These are phyloP conservation scores for Cavia aperea DNA, from an alignment of 2,113 vertebrate species.

Conservation along the genomic window DNA sequence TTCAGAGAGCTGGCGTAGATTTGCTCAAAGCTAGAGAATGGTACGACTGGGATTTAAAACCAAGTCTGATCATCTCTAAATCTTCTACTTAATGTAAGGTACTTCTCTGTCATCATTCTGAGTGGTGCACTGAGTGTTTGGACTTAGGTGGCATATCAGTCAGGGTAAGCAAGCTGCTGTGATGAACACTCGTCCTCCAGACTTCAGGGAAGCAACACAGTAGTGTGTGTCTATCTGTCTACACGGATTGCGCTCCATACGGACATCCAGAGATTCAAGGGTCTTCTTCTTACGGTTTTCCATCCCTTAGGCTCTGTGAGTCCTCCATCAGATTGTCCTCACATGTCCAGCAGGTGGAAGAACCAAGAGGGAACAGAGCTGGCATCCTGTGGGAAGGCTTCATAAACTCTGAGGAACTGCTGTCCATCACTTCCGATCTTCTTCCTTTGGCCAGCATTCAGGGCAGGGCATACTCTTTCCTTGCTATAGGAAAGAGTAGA, in stretches of 20 bases:
- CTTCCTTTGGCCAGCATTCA: not conserved
- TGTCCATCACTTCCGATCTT: no score
- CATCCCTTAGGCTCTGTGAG: not conserved
- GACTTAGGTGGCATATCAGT: no score
- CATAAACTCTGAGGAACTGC: not conserved
- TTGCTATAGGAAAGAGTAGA: not conserved
- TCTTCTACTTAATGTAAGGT: not conserved
- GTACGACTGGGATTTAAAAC: not conserved
- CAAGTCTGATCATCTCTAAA: not conserved
- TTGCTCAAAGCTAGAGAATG: not conserved
- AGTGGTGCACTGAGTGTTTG: not conserved
- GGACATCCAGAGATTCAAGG: not conserved
- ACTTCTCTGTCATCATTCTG: not conserved
- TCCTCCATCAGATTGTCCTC: not conserved
- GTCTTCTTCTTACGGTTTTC: not conserved
- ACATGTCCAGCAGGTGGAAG: not conserved
- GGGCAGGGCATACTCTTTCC: fast-evolving
- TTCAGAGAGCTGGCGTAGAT: not conserved
- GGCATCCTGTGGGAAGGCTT: fast-evolving
- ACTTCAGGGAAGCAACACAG: not conserved
- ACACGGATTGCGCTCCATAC: not conserved
- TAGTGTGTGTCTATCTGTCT: not conserved
- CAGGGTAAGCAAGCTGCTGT: not conserved
- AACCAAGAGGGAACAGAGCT: not conserved
- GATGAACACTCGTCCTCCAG: not conserved